A percentile compares a stretch with the other conserved stretches of the same genome.
phyloP scores from a whole-genome alignment of 2,888 invertebrate species.

The Drosophila borealis region DNA sequence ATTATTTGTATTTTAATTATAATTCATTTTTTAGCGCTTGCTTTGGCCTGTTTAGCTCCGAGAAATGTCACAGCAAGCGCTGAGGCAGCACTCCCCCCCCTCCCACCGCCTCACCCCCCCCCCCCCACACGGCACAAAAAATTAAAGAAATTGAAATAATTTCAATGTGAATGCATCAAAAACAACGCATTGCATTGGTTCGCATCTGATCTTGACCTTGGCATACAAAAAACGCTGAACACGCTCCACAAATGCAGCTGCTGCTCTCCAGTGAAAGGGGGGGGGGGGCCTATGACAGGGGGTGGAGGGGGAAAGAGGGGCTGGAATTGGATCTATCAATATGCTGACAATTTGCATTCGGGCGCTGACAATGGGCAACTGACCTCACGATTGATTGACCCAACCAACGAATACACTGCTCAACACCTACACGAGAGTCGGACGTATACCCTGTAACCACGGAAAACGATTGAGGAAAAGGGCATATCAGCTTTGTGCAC shows the following conservation, averaged over 20 bases:
- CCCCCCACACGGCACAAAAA: no score
- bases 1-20: neutral
- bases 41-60: conserved; percentile 11
- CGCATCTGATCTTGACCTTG: conserved; percentile 50
- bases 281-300: neutral
- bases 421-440: neutral
- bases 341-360: conserved; percentile 21
- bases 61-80: conserved; percentile 26
- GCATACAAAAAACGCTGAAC: conserved; percentile 45
- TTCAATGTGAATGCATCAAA: conserved; percentile 45
- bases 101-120: accelerated
- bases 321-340: neutral
- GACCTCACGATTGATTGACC: neutral
- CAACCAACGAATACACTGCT: neutral
- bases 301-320: neutral
- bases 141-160: conserved; percentile 32
- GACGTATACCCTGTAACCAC: neutral
- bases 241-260: conserved; percentile 47
- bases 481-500: no score
- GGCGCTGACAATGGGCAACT: conserved; percentile 15
- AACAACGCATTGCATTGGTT: conserved; percentile 24
- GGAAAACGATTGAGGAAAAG: no score
- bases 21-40: no score
- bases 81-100: conserved; percentile 15
- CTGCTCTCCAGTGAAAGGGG: neutral